Evolutionary conservation across 64 coral and sea anemone genomes (phyloP), one percentile per base, ranked within the genome.

Genomic region (Actinia equina): DNA sequence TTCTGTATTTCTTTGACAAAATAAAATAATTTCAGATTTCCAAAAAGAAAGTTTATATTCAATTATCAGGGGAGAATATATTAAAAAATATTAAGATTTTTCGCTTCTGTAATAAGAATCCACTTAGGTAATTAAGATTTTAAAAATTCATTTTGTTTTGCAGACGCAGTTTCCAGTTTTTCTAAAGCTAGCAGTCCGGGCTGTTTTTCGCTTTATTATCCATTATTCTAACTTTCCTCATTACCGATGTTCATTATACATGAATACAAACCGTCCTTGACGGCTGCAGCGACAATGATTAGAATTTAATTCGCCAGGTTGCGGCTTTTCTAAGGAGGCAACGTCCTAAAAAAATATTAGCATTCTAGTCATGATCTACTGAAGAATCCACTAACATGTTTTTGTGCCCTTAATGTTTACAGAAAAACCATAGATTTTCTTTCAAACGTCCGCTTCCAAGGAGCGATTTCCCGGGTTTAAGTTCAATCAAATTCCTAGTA

Each of bases 371-470:
- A 26, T 74, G 69, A 74, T 74, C 69, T 74, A 27, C 3, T 26
- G 26, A 74, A 74, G 69, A 74, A 74, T 26, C 69, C 69, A 27
- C 13, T 74, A 74, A 74, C 69, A 74, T 74, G 69, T 74, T 74
- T 41, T 74, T 9, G 3, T 74, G 69, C 69, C 69, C 69, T 41
- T 30, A 74, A 74, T 74, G 69, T 74, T 74, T 74, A 74, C 69
- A 74, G 69, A 74, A 30, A 30, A 74, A 74, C 69, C 69, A 74
- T 27, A 8, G 3, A 18, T 18, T 74, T 41, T 37, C 69, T 74
- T 74, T 30, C 69, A 41, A 74, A 41, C 69, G 11, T 14, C 69
- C 69, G 69, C 69, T 74, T 74, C 26, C 26, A 30, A 4, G 22
- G 11, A 37, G 25, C 25, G 25, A 41, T 26, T 25, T 42, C 13